phyloP scores from a whole-genome alignment of 2,888 invertebrate genomes.

The Arctia plantaginis region DNA sequence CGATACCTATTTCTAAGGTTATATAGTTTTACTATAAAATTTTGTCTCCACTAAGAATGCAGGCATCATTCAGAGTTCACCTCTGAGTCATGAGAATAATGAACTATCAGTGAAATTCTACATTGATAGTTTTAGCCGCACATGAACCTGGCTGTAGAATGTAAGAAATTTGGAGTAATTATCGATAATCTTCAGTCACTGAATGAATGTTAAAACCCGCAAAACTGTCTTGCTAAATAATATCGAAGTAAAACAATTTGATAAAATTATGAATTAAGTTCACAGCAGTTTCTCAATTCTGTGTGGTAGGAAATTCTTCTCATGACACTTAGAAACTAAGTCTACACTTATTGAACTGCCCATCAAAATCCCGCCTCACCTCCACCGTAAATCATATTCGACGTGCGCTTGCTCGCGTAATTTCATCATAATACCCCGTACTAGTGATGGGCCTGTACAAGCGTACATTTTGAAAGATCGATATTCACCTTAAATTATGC shows the following conservation, averaged over 20 bases:
- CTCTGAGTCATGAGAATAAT: not conserved
- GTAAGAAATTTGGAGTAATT: too few species aligned
- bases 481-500: conserved; percentile 66
- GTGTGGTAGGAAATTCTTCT: not conserved
- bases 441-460: conserved; percentile 47
- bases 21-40: not conserved
- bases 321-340: conserved; percentile 20
- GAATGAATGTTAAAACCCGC: too few species aligned
- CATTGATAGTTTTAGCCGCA: not conserved
- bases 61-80: not conserved
- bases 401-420: conserved; percentile 44
- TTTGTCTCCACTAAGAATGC: not conserved
- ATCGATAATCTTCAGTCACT: too few species aligned
- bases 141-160: not conserved
- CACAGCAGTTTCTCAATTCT: not conserved
- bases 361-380: conserved; percentile 35
- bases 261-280: not conserved
- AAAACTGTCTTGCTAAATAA: too few species aligned
- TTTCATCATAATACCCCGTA: conserved; percentile 57
- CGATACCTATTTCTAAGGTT: not conserved
- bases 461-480: conserved; percentile 51
- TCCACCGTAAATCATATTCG: conserved; percentile 45
- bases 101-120: not conserved
- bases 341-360: conserved; percentile 40
- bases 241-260: too few species aligned